These are phyloP conservation scores for Crenichthys baileyi DNA, from an alignment of 2,797 vertebrate genomes.

Conservation along the genomic window DNA sequence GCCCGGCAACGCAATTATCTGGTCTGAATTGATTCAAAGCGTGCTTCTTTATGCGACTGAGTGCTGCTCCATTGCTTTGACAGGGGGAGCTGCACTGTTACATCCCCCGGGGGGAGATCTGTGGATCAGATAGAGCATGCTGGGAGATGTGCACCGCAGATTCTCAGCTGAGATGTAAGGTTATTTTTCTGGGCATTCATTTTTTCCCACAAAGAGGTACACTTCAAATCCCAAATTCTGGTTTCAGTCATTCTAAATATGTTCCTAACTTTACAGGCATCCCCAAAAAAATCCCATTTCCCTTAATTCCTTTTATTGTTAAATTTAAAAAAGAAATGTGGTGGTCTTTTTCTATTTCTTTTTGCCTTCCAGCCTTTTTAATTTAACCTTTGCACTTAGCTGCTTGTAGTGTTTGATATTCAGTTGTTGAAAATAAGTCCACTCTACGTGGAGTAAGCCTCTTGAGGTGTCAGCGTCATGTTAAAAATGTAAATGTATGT, in stretches of 20 bases:
- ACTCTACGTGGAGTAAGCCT: not conserved
- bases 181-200: conserved; percentile 45
- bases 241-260: conserved; percentile 26
- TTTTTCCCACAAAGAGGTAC: conserved; percentile 28
- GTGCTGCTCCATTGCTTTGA: conserved; percentile 60
- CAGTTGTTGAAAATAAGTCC: conserved; percentile 19
- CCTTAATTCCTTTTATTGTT: not conserved
- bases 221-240: conserved; percentile 32
- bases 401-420: conserved; percentile 37
- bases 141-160: conserved; percentile 43
- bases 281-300: conserved; percentile 15
- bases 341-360: not conserved
- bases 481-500: conserved; percentile 59
- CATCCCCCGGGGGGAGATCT: conserved; percentile 43
- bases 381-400: conserved; percentile 31
- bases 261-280: conserved; percentile 9
- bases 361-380: conserved; percentile 6
- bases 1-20: conserved; percentile 61
- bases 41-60: conserved; percentile 65
- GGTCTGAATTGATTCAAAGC: conserved; percentile 66
- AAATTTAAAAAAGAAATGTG: not conserved
- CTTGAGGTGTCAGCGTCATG: conserved; percentile 33
- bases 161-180: conserved; percentile 48
- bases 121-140: conserved; percentile 58
- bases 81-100: conserved; percentile 42